Conservation (phyloP, 1,140 invertebrate genomes). For the Andricus grossulariae region DNA sequence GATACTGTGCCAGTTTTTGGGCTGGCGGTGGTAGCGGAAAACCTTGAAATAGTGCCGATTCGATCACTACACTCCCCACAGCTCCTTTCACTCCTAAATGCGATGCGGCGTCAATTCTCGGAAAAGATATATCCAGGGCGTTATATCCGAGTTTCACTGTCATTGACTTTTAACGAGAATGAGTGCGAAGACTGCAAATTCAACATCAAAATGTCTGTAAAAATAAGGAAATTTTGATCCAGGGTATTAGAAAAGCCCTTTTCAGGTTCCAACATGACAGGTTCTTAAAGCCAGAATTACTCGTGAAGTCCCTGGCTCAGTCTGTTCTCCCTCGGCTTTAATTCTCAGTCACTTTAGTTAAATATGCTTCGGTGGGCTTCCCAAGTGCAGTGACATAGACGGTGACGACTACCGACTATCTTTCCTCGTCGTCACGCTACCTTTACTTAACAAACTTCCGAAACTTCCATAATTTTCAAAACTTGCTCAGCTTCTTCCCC, state of each 20-base stretch:
- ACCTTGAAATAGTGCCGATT: no score
- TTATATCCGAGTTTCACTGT: no score
- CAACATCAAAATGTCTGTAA: no score
- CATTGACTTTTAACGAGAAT: no score
- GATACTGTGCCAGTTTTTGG: no score
- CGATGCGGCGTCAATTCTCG: no score
- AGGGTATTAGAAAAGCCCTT: not conserved
- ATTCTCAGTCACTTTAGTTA: conserved; percentile 25
- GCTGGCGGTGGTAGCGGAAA: no score
- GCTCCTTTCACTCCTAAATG: no score
- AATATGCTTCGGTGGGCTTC: conserved; percentile 21
- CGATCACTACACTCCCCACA: no score
- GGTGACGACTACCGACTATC: conserved; percentile 13
- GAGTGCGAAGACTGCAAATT: no score
- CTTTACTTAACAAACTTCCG: not conserved
- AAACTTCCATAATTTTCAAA: not conserved
- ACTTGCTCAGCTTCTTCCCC: not conserved
- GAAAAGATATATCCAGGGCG: no score
- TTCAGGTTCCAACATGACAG: not conserved
- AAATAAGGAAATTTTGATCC: no score
- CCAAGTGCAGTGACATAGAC: conserved; percentile 27
- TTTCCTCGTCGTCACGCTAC: not conserved
- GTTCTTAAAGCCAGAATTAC: conserved; percentile 17
- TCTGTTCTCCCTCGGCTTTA: conserved; percentile 25
- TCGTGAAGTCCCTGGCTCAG: not conserved